Evolutionary conservation across 2,888 invertebrate species (phyloP), one percentile per base, ranked within the genome.

Genomic region (Bombylius major): DNA sequence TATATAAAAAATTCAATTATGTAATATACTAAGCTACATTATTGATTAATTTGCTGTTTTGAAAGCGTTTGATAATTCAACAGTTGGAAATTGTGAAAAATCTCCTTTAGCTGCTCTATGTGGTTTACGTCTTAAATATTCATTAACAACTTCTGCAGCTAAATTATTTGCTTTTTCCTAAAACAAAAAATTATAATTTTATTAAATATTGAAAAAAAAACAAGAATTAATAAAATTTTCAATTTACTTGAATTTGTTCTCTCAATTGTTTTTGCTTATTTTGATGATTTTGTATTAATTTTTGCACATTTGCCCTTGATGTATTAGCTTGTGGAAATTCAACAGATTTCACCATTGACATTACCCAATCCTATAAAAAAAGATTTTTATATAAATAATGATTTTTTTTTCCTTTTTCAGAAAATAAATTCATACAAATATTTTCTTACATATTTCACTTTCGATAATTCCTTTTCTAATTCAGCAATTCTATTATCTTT

Each of bases 391-490:
- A 33, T 13, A 42, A 47, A 14, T 34, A 34, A 47, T 4, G 6
- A 49, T 11, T 12, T 47, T 34, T 39, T 39, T 9, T 9, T 39
- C 4, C 39, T 39, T 9, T 23, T 23, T 23, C 23, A 23, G 3
- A 23, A 23, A 23, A 23, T 23, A 23, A 23, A 23, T 23, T 3
- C 23, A 23, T 23, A 23, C 23, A 47, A 32, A 46, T n/a, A n/a
- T 32, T 34, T 33, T 52, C 59, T 59, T 65, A 74, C 75, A 62
- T 78, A 77, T 69, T 79, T 78, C 62, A 79, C 70, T 60, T 73
- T 73, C 32, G 75, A 73, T 46, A 79, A 72, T 65, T 81, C 79
- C 52, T 77, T 75, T 57, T 77, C 77, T 55, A 83, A 64, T 49
- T 75, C 75, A 53, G 75, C 76, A 50, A 82, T 72, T 46, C 76